Evolutionary conservation across 1,140 invertebrate species (phyloP), one percentile per base, ranked within the genome.

Genomic region (Armadillidium nasatum): DNA sequence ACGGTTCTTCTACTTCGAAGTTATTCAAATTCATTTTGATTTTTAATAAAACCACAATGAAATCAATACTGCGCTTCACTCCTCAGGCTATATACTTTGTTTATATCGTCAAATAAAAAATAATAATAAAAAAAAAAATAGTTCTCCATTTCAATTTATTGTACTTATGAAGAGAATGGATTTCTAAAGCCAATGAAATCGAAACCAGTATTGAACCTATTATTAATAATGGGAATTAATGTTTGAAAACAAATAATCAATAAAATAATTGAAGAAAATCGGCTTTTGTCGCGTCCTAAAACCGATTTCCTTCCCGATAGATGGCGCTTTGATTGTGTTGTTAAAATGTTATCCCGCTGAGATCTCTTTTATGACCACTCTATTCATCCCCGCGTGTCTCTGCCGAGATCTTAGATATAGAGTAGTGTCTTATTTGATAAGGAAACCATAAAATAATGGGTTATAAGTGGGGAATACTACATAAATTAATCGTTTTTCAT

Each of bases 291-390:
- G 50, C 50, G 33, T 6, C 33, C 19, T 60, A 60, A 60, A 19
- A 15, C 33, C 33, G 33, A 60, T 19, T 4, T 15, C 50, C 50
- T 13, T 19, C 50, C 50, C 50, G 19, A 60, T 60, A 60, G 50
- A 60, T 60, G 50, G 50, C 50, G 50, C 50, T 60, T 13, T 19
- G 11, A 19, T 60, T 13, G 19, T 60, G 11, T 13, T 60, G 50
- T 60, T 13, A 15, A 60, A 60, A 60, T 60, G 11, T 60, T 60
- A 60, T 60, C 50, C 50, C 50, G 50, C 50, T 60, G 50, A 60
- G 50, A 60, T 60, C 50, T 60, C 19, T 60, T 15, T 60, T 60
- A 7, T 19, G 50, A 19, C 11, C 50, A 19, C 19, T 60, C 50
- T 7, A 60, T 60, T 60, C 50, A 60, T 60, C 50, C 11, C 50